Base-by-base conservation (phyloP, 1,140 invertebrate species). In the Cydia splendana region DNA sequence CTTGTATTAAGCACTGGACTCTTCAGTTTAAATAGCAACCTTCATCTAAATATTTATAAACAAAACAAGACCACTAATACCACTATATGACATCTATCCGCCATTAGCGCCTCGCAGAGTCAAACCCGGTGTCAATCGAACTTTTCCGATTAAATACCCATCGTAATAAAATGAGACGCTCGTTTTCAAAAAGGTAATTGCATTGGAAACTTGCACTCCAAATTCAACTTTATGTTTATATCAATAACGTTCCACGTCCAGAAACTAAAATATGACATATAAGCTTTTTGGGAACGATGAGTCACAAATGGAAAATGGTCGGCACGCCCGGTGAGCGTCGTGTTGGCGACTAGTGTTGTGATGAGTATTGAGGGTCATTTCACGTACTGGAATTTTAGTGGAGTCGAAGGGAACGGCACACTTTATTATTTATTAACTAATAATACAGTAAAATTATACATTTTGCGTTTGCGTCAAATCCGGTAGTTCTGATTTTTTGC, bases 61-160 rank as follows among this genome's bases (percentile, higher is more conserved):
- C 13, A 53, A 15, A 53, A 13, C 51, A 53, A n/a, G 5, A 53
- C 51, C 51, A 53, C n/a, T 53, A n/a, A 53, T 38, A 53, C n/a
- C 15, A n/a, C 6, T 53, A 53, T 69, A 69, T 18, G 51, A 75
- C 15, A 69, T 53, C 51, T 53, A 53, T 53, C 15, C 51, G n/a
- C 75, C 83, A 87, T 84, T 84, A 78, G 80, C 82, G 85, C 84
- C 84, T 84, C 81, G 84, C 80, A 77, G 77, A 74, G 74, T 34
- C 76, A 83, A 81, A 82, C 79, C 75, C 79, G 81, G 78, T 84
- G 81, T 83, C 81, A 83, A 78, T 81, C 79, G 81, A 84, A 87
- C 75, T 85, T 81, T 83, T 81, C 81, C 81, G 82, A 84, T 85
- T 85, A 83, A 82, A 79, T 84, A 79, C 65, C 78, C 76, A 77